These are phyloP conservation scores for Crypturellus tataupa DNA, from an alignment of 2,797 vertebrate genomes.

Conservation along the genomic window DNA sequence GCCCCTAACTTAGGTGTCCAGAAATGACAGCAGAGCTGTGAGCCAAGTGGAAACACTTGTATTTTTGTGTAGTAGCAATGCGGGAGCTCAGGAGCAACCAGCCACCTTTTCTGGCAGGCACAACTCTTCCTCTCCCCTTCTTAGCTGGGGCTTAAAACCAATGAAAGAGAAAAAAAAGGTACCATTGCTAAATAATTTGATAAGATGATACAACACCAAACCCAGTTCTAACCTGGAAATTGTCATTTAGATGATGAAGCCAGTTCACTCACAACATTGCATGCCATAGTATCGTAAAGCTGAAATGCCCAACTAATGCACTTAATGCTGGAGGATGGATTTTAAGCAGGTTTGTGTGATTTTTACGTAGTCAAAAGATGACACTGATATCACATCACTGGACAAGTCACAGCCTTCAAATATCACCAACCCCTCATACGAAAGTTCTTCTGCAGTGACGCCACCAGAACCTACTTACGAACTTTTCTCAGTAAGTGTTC, in stretches of 20 bases:
- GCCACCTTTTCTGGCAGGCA: neutral
- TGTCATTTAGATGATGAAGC: neutral
- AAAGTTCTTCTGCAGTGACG: conserved; percentile 45
- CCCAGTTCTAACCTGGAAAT: neutral
- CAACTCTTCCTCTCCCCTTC: neutral
- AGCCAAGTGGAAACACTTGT: neutral
- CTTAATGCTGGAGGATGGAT: neutral
- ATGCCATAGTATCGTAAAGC: neutral
- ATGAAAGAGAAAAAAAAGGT: neutral
- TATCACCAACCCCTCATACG: conserved; percentile 90
- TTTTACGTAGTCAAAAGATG: conserved; percentile 84
- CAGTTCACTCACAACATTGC: neutral
- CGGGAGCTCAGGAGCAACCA: fast-evolving
- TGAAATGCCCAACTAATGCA: neutral
- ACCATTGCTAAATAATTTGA: neutral
- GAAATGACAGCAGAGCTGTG: neutral
- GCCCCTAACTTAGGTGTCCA: fast-evolving
- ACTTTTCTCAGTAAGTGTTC: conserved; percentile 79
- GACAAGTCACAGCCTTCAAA: conserved; percentile 76
- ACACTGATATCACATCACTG: conserved; percentile 68
- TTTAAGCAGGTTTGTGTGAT: conserved; percentile 15
- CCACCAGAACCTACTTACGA: conserved; percentile 34
- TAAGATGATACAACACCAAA: neutral
- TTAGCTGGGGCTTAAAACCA: neutral
- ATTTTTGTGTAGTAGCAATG: neutral